Conservation (phyloP, 2,888 invertebrate species). For the Salpingus planirostris region DNA sequence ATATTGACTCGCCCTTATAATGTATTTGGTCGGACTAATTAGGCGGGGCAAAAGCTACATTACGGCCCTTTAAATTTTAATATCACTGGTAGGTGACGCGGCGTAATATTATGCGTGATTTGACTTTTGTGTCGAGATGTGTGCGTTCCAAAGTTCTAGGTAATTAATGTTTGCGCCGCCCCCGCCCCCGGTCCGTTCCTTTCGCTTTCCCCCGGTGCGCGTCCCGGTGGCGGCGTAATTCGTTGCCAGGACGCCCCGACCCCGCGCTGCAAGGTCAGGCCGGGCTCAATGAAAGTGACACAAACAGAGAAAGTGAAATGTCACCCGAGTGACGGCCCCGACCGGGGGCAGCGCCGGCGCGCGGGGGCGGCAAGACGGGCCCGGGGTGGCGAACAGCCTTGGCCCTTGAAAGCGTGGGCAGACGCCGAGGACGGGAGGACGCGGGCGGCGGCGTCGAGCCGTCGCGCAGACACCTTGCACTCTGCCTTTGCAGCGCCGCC, state of each 20-base stretch:
- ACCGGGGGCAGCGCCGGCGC: conserved; percentile 4
- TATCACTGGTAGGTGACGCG: too few species aligned
- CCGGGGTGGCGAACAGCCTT: conserved; percentile 23
- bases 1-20: too few species aligned
- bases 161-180: too few species aligned
- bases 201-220: too few species aligned
- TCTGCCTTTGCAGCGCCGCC: conserved; percentile 33
- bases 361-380: conserved; percentile 5
- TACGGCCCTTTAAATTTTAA: too few species aligned
- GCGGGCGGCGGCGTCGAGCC: conserved; percentile 41
- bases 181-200: too few species aligned
- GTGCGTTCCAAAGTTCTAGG: too few species aligned
- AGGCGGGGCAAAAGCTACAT: too few species aligned
- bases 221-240: conserved; percentile 3
- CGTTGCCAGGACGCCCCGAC: conserved; percentile 12
- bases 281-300: conserved; percentile 16
- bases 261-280: conserved; percentile 14
- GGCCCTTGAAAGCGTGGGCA: conserved; percentile 27
- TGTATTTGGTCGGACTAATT: too few species aligned
- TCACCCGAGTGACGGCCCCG: conserved; percentile 15
- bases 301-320: conserved; percentile 17
- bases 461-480: conserved; percentile 46
- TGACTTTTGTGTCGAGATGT: too few species aligned
- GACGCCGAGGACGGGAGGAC: conserved; percentile 23
- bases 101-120: too few species aligned